phyloP scores from a whole-genome alignment of 2,888 invertebrate genomes.

The Brassicogethes aeneus region DNA sequence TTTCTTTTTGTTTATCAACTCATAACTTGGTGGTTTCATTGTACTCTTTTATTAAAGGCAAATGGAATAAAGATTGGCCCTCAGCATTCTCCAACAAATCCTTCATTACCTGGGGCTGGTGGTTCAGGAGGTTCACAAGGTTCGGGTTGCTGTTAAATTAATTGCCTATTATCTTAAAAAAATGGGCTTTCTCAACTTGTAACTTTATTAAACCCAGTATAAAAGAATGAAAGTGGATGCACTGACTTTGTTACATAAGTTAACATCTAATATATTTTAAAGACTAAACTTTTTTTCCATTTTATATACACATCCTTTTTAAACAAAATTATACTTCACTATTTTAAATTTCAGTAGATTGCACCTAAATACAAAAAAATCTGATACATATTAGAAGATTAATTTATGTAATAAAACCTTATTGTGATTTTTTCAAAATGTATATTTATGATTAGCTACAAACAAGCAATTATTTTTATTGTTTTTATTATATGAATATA shows the following conservation, averaged over 20 bases:
- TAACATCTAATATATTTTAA: slow-evolving; percentile 17
- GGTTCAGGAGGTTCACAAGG: slow-evolving; percentile 73
- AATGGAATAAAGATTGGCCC: slow-evolving; percentile 99
- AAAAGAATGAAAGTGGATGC: slow-evolving; percentile 16
- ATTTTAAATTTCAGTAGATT: not conserved
- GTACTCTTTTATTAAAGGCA: slow-evolving; percentile 60
- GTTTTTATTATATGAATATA: slow-evolving; percentile 15
- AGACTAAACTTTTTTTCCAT: not conserved
- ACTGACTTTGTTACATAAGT: slow-evolving; percentile 20
- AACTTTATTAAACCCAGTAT: slow-evolving; percentile 13
- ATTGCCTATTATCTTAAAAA: slow-evolving; percentile 17
- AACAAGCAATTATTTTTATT: slow-evolving; percentile 13
- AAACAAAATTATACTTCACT: not conserved
- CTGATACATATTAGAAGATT: slow-evolving; percentile 9
- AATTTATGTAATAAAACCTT: slow-evolving; percentile 21
- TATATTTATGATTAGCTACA: slow-evolving; percentile 16
- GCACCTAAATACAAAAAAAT: slow-evolving; percentile 6
- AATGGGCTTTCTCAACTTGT: slow-evolving; percentile 12
- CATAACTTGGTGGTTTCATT: slow-evolving; percentile 1
- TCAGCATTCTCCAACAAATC: slow-evolving; percentile 90
- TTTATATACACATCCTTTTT: too few species aligned
- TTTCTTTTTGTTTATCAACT: not conserved
- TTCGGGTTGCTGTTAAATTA: slow-evolving; percentile 82
- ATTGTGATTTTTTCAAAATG: slow-evolving; percentile 21
- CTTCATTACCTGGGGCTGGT: slow-evolving; percentile 68